Evolutionary conservation across 1,140 invertebrate species (phyloP).

Genomic region (Portunus trituberculatus): DNA sequence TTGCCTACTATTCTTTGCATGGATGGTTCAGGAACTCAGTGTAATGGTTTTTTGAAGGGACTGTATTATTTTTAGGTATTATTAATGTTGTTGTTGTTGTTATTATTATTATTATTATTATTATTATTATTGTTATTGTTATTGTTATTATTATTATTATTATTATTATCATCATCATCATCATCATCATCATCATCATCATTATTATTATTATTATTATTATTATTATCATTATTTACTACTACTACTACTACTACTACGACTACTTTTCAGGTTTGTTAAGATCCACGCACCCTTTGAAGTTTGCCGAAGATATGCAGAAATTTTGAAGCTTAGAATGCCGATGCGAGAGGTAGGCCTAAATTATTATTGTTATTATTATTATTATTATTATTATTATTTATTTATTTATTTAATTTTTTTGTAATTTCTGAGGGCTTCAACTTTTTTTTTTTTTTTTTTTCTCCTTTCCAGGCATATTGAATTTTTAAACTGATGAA

Average conservation of each 20-base stretch:
- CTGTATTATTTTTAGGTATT: too few relatives aligned
- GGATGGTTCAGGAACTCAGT: too few relatives aligned
- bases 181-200: not conserved
- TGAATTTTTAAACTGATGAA: too few relatives aligned
- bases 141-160: not conserved
- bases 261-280: slow-evolving; percentile 80
- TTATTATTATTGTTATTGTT: too few relatives aligned
- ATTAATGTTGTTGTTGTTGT: too few relatives aligned
- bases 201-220: too few relatives aligned
- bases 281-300: slow-evolving; percentile 93
- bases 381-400: not conserved
- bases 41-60: too few relatives aligned
- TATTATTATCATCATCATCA: not conserved
- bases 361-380: not conserved
- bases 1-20: too few relatives aligned
- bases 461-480: too few relatives aligned
- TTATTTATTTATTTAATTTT: not conserved
- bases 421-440: too few relatives aligned
- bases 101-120: too few relatives aligned
- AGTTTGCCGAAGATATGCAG: slow-evolving; percentile 93
- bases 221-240: not conserved
- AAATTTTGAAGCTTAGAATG: slow-evolving; percentile 96
- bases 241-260: not conserved
- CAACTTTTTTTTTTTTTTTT: too few relatives aligned
- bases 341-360: slow-evolving; percentile 91